A percentile compares a stretch with the other conserved stretches of the same genome.
Conservation (phyloP, 2,113 vertebrate species). For the Varanus salvator region DNA sequence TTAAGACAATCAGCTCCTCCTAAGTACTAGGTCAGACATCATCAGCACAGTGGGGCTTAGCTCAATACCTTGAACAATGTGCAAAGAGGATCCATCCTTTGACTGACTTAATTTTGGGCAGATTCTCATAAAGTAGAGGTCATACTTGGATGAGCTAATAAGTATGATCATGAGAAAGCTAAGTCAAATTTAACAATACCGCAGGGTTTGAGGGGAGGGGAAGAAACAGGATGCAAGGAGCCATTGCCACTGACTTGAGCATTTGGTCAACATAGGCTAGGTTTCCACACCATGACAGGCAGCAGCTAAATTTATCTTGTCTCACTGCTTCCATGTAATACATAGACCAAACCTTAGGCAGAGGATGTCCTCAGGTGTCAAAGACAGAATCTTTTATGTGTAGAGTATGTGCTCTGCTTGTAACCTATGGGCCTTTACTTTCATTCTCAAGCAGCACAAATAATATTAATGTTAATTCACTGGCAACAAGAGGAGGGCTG, state of each 20-base stretch:
- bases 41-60: not conserved
- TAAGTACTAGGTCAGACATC: slow-evolving; percentile 33
- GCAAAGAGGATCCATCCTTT: slow-evolving; percentile 1
- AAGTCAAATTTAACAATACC: not conserved
- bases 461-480: not conserved
- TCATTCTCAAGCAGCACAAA: not conserved
- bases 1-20: slow-evolving; percentile 23
- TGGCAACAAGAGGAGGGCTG: not conserved
- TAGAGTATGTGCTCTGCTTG: not conserved
- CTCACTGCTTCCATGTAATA: not conserved
- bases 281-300: too few species aligned
- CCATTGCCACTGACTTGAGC: not conserved
- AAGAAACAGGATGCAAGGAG: not conserved
- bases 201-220: not conserved
- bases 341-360: not conserved
- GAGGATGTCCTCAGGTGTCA: not conserved
- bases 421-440: not conserved
- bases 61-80: not conserved
- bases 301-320: not conserved
- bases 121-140: not conserved
- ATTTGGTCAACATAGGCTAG: not conserved
- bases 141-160: not conserved
- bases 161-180: slow-evolving; percentile 1
- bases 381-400: not conserved
- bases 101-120: slow-evolving; percentile 15